Conservation (phyloP, 2,113 vertebrate species). For the Onychorhynchus coronatus region DNA sequence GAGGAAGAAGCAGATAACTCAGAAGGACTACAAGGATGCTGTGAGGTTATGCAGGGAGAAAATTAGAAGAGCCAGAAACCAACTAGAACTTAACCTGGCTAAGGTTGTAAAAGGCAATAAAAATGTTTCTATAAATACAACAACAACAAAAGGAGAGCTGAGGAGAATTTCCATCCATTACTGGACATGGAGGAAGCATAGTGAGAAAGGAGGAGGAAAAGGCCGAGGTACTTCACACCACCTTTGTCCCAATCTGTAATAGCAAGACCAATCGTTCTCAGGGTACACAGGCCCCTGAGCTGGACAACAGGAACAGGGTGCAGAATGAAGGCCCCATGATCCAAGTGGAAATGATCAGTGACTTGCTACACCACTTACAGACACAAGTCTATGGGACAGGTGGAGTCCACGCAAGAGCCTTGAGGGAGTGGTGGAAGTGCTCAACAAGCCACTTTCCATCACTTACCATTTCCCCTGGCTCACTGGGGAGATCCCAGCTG, state of each 20-base stretch:
- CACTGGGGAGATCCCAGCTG: not conserved
- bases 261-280: fast-evolving
- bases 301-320: not conserved
- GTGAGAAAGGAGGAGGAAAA: not conserved
- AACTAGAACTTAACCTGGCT: not conserved
- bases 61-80: not conserved
- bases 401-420: too few species aligned
- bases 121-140: not conserved
- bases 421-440: not conserved
- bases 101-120: not conserved
- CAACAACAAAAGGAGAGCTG: not conserved
- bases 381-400: too few species aligned
- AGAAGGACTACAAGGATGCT: not conserved
- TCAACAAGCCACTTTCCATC: not conserved
- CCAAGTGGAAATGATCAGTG: not conserved
- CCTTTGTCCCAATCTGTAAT: not conserved
- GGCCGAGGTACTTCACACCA: not conserved
- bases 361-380: not conserved
- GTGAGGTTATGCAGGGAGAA: not conserved
- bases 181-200: not conserved
- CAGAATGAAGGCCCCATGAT: not conserved
- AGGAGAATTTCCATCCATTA: not conserved
- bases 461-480: not conserved
- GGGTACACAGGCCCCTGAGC: not conserved
- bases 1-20: not conserved